Conservation (phyloP, 2,113 vertebrate genomes). For the Pterocles orientalis region DNA sequence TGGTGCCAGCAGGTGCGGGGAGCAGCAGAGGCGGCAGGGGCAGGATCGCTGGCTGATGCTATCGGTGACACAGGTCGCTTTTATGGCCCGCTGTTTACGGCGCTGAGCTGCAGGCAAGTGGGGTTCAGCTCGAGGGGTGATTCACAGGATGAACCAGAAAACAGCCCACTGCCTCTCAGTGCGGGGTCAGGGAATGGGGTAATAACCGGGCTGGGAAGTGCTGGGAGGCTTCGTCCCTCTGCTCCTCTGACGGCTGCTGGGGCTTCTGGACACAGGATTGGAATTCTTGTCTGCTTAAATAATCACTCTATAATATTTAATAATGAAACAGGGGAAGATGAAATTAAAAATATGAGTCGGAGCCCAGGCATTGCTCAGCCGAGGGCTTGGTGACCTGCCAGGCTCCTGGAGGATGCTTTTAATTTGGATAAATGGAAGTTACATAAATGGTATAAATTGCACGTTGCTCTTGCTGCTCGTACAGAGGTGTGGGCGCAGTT, state of each 20-base stretch:
- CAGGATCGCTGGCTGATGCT: not conserved
- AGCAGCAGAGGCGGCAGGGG: not conserved
- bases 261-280: not conserved
- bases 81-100: slow-evolving; percentile 17
- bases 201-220: not conserved
- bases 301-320: not conserved
- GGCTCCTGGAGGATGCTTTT: not conserved
- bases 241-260: not conserved
- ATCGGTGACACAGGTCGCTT: not conserved
- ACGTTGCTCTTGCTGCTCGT: not conserved
- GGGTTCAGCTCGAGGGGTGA: not conserved
- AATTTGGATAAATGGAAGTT: slow-evolving; percentile 43
- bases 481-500: not conserved
- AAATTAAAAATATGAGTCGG: not conserved
- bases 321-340: not conserved
- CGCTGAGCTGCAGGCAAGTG: not conserved
- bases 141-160: not conserved
- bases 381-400: slow-evolving; percentile 46
- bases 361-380: slow-evolving; percentile 2
- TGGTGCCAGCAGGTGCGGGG: not conserved
- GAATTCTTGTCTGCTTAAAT: not conserved
- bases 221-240: not conserved
- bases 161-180: fast-evolving
- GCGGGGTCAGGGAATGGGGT: not conserved
- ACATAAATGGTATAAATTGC: not conserved